A percentile compares a stretch with the other conserved stretches of the same genome.
Conservation (phyloP, 2,113 vertebrate genomes). For the Elephas maximus region DNA sequence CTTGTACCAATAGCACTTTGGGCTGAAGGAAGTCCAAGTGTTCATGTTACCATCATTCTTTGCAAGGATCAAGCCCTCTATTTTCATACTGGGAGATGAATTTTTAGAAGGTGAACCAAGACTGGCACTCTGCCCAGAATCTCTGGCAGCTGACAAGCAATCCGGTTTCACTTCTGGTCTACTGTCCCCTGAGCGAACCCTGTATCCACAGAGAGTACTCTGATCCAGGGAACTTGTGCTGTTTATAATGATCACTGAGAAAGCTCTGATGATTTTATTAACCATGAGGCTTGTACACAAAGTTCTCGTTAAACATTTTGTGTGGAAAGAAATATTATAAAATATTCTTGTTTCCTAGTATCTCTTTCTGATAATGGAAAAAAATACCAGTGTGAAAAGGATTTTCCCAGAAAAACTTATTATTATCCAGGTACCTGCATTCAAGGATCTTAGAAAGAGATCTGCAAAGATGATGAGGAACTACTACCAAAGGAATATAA, state of each 20-base stretch:
- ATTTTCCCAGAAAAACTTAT: slow-evolving; percentile 49
- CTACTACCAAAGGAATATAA: slow-evolving; percentile 47
- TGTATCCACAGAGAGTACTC: slow-evolving; percentile 69
- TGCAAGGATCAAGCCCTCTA: slow-evolving; percentile 71
- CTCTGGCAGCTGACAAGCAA: slow-evolving; percentile 75
- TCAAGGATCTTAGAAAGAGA: slow-evolving; percentile 49
- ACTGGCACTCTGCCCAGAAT: slow-evolving; percentile 80
- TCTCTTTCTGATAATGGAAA: slow-evolving; percentile 21
- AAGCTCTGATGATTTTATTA: slow-evolving; percentile 75
- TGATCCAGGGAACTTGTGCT: slow-evolving; percentile 64
- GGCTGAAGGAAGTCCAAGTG: slow-evolving; percentile 51
- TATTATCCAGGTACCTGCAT: slow-evolving; percentile 36
- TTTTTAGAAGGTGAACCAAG: slow-evolving; percentile 82
- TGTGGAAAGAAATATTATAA: slow-evolving; percentile 57
- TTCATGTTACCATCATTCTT: slow-evolving; percentile 46
- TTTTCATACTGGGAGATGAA: slow-evolving; percentile 81
- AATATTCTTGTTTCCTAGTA: slow-evolving; percentile 38
- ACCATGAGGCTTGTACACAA: slow-evolving; percentile 40
- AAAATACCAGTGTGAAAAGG: slow-evolving; percentile 35
- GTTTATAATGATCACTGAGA: slow-evolving; percentile 68
- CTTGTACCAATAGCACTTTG: background rate
- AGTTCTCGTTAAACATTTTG: slow-evolving; percentile 50
- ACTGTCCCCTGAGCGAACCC: slow-evolving; percentile 74
- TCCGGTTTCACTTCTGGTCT: slow-evolving; percentile 73
- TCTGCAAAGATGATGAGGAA: slow-evolving; percentile 46